phyloP scores from a whole-genome alignment of 2,888 invertebrate genomes.

The Morpho helenor region DNA sequence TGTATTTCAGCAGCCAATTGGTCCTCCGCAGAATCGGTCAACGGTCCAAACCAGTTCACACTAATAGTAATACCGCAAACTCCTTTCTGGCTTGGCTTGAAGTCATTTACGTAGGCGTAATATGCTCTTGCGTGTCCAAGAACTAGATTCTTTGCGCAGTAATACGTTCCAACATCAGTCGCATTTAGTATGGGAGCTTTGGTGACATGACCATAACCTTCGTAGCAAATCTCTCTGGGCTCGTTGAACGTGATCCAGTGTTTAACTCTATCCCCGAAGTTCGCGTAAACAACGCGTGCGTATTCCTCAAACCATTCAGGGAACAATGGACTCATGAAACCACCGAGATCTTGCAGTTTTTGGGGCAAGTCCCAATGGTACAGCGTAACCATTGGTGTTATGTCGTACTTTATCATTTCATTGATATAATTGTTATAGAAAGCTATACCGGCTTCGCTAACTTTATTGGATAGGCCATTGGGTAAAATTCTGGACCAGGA shows the following conservation, averaged over 20 bases:
- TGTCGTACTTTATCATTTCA: slow-evolving; percentile 78
- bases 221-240: slow-evolving; percentile 56
- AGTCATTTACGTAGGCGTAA: slow-evolving; percentile 53
- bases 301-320: slow-evolving; percentile 71
- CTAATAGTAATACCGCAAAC: slow-evolving; percentile 39
- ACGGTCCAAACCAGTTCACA: slow-evolving; percentile 43
- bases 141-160: slow-evolving; percentile 70
- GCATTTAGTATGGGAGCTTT: slow-evolving; percentile 53
- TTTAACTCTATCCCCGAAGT: slow-evolving; percentile 72
- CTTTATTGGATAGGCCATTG: slow-evolving; percentile 61
- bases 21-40: slow-evolving; percentile 48
- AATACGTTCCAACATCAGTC: slow-evolving; percentile 65
- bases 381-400: slow-evolving; percentile 79
- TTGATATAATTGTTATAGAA: slow-evolving; percentile 83
- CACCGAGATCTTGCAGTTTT: slow-evolving; percentile 75
- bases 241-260: slow-evolving; percentile 81
- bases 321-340: slow-evolving; percentile 62
- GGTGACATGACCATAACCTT: slow-evolving; percentile 59
- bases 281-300: slow-evolving; percentile 56
- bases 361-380: slow-evolving; percentile 79
- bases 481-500: slow-evolving; percentile 83
- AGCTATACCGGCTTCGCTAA: slow-evolving; percentile 79
- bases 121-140: slow-evolving; percentile 76
- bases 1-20: slow-evolving; percentile 43
- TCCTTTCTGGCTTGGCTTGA: slow-evolving; percentile 42